These are phyloP conservation scores for Chrysotoxum bicinctum DNA, from an alignment of 2,888 invertebrate species.

Conservation along the genomic window DNA sequence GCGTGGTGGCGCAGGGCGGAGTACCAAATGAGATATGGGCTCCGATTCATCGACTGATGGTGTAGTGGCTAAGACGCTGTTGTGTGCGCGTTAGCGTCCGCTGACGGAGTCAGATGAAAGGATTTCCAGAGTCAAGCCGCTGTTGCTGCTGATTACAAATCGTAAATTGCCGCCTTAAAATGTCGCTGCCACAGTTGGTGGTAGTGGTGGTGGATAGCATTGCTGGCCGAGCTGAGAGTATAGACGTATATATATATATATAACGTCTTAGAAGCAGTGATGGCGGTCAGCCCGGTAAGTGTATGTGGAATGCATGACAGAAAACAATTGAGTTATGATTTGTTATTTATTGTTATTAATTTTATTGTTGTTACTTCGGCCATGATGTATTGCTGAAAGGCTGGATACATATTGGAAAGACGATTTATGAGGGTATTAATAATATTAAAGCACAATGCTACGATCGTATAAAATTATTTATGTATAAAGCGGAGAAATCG, in stretches of 20 bases:
- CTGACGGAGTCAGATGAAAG: constrained; percentile 70
- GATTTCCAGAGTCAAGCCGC: constrained; percentile 58
- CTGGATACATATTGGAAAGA: constrained; percentile 28
- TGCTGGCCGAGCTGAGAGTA: not conserved
- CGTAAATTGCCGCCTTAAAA: constrained; percentile 82
- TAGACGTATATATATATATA: not conserved
- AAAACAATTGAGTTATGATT: constrained; percentile 66
- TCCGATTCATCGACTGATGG: constrained; percentile 64
- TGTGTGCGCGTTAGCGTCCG: constrained; percentile 58
- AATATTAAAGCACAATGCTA: constrained; percentile 6
- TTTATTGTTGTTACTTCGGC: constrained; percentile 38
- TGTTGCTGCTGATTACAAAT: constrained; percentile 76
- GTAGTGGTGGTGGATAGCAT: not conserved
- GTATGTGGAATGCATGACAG: constrained; percentile 36
- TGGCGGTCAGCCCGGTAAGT: constrained; percentile 21
- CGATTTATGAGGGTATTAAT: constrained; percentile 19
- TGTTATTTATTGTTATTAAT: constrained; percentile 54
- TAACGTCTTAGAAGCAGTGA: constrained; percentile 13
- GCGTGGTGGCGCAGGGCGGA: constrained; percentile 63
- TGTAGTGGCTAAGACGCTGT: constrained; percentile 66
- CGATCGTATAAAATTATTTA: not conserved
- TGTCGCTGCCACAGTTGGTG: constrained; percentile 77
- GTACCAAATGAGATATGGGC: constrained; percentile 66
- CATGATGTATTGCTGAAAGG: constrained; percentile 54
- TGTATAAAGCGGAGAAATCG: not conserved